Evolutionary conservation across 1,140 invertebrate species (phyloP).

Genomic region (Aethina tumida): DNA sequence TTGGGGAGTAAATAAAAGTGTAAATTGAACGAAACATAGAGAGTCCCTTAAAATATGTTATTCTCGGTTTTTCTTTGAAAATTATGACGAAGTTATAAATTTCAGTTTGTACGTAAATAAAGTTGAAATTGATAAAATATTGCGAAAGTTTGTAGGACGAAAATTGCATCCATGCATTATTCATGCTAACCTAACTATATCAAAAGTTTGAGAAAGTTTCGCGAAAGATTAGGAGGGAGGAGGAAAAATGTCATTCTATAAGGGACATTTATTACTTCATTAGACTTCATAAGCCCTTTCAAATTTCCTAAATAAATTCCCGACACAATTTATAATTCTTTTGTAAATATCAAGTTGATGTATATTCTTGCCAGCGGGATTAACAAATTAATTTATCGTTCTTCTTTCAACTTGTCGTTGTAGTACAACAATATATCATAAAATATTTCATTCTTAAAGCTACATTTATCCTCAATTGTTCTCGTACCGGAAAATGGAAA

Average conservation of each 20-base stretch:
- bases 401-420: no score
- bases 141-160: constrained; percentile 38
- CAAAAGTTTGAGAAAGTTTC: constrained; percentile 34
- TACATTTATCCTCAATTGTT: no score
- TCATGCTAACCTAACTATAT: constrained; percentile 38
- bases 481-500: no score
- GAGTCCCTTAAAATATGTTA: constrained; percentile 5
- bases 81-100: constrained; percentile 37
- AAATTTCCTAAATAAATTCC: constrained; percentile 16
- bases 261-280: constrained; percentile 26
- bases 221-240: constrained; percentile 15
- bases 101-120: constrained; percentile 40
- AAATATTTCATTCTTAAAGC: no score
- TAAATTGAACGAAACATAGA: no score
- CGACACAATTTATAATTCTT: constrained; percentile 14
- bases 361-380: no score
- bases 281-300: constrained; percentile 13
- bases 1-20: no score
- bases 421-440: no score
- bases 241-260: constrained; percentile 13
- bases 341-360: constrained; percentile 7
- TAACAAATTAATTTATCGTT: no score
- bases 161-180: constrained; percentile 41
- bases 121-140: constrained; percentile 41
- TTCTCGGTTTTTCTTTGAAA: constrained; percentile 16